Conservation (phyloP, 2,888 invertebrate species). For the Aethes cnicana region DNA sequence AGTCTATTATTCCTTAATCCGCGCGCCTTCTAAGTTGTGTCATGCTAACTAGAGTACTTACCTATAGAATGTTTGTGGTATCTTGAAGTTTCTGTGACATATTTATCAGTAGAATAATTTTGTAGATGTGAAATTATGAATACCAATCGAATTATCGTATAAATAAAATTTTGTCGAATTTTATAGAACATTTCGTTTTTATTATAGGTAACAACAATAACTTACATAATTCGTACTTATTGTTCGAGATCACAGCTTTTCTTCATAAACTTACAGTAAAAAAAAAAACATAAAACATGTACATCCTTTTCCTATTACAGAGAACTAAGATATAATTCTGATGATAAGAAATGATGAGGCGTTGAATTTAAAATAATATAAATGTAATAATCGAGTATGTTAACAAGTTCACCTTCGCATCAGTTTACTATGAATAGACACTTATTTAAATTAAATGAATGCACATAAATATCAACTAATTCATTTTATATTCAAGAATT, state of each 20-base stretch:
- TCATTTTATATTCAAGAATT: background rate
- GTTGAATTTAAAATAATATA: conserved; percentile 35
- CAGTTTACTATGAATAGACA: conserved; percentile 1
- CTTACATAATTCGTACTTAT: conserved; percentile 72
- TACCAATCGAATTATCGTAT: too few species aligned
- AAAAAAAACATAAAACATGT: conserved; percentile 24
- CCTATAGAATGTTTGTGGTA: too few species aligned
- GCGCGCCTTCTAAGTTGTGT: too few species aligned
- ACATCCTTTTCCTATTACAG: conserved; percentile 16
- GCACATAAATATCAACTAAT: conserved; percentile 22
- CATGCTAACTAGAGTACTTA: too few species aligned
- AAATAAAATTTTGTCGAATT: conserved; percentile 41
- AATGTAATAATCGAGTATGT: conserved; percentile 1
- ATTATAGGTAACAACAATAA: conserved; percentile 63
- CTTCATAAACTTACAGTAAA: conserved; percentile 8
- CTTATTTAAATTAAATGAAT: conserved; percentile 25
- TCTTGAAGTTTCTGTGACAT: too few species aligned
- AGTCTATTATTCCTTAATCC: too few species aligned
- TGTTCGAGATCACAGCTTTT: conserved; percentile 73
- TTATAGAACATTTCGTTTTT: conserved; percentile 44
- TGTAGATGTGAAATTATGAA: too few species aligned
- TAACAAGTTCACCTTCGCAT: conserved; percentile 20
- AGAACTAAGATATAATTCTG: conserved; percentile 33
- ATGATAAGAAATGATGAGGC: conserved; percentile 31
- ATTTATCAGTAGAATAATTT: too few species aligned